Base-by-base conservation (phyloP, 1,140 invertebrate genomes). In the Pogonus chalceus region DNA sequence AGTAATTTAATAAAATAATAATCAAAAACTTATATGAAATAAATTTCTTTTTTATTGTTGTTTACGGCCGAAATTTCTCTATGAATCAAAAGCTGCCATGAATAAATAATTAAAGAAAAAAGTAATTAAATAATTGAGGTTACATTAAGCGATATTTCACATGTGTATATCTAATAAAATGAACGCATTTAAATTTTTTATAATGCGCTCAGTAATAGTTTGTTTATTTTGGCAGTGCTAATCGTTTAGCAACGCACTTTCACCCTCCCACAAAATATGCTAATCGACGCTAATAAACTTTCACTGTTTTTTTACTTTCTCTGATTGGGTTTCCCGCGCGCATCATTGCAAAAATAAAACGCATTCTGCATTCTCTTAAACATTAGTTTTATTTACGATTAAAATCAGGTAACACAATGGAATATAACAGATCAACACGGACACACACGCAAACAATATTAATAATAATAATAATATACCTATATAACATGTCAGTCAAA, bases 291-390 rank as follows among this genome's bases (percentile, higher is more conserved):
- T 43, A 43, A 43, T 12, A 9, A 16, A 43, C 37, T 43, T 43
- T 43, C 37, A 43, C 37, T 43, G 37, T 10, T 43, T 43, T 43
- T 43, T 43, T 43, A 43, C 37, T 43, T 43, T 43, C 37, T 43
- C 37, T 43, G 37, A 43, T 18, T 14, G 14, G 26, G 26, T 31
- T 31, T 31, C 14, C 26, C 26, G 4, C 26, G 7, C 14, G 26
- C 26, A 7, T 14, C 26, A 14, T 14, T 31, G 14, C 26, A 7
- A 7, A 31, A 31, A 31, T 31, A 31, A 31, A 31, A 31, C 26
- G 26, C 4, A 31, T 31, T 14, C 14, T 31, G 26, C 14, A 31
- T 31, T 31, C 26, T 31, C 26, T 31, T 14, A 31, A 14, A 7
- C 26, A 31, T 31, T 4, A 7, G 4, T 4, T 31, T 31, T 14